Evolutionary conservation across 2,888 invertebrate genomes (phyloP).

Genomic region (Parascotia fuliginaria): DNA sequence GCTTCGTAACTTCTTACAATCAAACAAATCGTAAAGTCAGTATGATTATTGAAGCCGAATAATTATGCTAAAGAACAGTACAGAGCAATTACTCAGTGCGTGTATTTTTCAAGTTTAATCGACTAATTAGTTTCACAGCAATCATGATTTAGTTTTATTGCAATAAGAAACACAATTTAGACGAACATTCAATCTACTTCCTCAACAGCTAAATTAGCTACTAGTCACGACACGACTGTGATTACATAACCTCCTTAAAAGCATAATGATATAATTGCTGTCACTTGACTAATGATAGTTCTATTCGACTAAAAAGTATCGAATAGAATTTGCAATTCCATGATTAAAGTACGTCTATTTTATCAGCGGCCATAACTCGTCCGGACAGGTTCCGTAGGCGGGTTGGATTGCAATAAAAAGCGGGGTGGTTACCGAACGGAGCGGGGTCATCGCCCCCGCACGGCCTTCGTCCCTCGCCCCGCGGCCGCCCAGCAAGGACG

Average conservation of each 20-base stretch:
- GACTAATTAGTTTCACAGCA: constrained; percentile 2
- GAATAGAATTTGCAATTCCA: constrained; percentile 57
- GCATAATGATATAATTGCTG: constrained; percentile 32
- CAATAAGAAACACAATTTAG: constrained; percentile 23
- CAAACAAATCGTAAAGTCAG: too few relatives aligned
- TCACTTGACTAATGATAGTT: not conserved
- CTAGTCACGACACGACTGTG: constrained; percentile 20
- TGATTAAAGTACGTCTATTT: constrained; percentile 61
- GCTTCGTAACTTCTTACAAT: too few relatives aligned
- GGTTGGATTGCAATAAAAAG: constrained; percentile 62
- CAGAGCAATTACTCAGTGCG: too few relatives aligned
- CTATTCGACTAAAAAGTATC: constrained; percentile 35
- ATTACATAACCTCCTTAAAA: constrained; percentile 20
- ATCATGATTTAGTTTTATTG: constrained; percentile 6
- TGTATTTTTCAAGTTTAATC: too few relatives aligned
- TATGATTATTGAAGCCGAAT: not conserved
- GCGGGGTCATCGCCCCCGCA: constrained; percentile 70
- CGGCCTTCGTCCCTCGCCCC: constrained; percentile 75
- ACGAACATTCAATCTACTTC: constrained; percentile 23
- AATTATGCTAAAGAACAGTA: not conserved
- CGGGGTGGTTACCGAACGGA: constrained; percentile 59
- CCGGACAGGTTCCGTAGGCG: constrained; percentile 64
- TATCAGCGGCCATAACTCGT: constrained; percentile 65
- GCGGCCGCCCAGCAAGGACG: constrained; percentile 72
- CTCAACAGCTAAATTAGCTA: constrained; percentile 23